These are phyloP conservation scores for Ptychobarbus kaznakovi DNA, from an alignment of 2,797 vertebrate genomes.

Conservation along the genomic window DNA sequence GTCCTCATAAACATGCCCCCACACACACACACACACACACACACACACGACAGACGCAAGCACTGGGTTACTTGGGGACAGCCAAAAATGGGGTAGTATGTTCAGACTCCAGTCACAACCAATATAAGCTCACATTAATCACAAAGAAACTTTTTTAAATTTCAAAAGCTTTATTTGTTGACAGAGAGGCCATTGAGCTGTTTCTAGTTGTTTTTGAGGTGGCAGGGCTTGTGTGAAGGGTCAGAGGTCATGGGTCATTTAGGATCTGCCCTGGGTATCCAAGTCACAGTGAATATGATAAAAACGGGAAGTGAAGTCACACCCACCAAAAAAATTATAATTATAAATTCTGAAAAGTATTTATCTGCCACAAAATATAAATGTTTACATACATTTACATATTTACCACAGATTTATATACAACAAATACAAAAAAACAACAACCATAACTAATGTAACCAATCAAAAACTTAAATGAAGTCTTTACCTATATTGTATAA, in stretches of 20 bases:
- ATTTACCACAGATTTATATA: too few relatives aligned
- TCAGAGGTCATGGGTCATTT: neutral
- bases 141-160: neutral
- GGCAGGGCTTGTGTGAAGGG: neutral
- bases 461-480: too few relatives aligned
- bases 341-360: neutral
- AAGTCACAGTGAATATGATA: neutral
- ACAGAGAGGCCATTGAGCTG: neutral
- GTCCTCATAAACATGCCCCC: too few relatives aligned
- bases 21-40: conserved; percentile 1
- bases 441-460: too few relatives aligned
- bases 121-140: conserved; percentile 24
- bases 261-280: neutral
- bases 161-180: conserved; percentile 8
- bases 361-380: neutral
- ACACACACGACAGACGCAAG: neutral
- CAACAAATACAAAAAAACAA: too few relatives aligned
- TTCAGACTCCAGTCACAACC: conserved; percentile 13
- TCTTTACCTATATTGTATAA: neutral
- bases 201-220: conserved; percentile 11
- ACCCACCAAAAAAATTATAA: neutral
- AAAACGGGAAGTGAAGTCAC: neutral
- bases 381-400: too few relatives aligned
- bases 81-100: neutral
- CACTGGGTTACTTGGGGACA: conserved; percentile 48